A percentile compares a stretch with the other conserved stretches of the same genome.
These are phyloP conservation scores for Phengaris arion DNA, from an alignment of 2,888 invertebrate species.

Conservation along the genomic window DNA sequence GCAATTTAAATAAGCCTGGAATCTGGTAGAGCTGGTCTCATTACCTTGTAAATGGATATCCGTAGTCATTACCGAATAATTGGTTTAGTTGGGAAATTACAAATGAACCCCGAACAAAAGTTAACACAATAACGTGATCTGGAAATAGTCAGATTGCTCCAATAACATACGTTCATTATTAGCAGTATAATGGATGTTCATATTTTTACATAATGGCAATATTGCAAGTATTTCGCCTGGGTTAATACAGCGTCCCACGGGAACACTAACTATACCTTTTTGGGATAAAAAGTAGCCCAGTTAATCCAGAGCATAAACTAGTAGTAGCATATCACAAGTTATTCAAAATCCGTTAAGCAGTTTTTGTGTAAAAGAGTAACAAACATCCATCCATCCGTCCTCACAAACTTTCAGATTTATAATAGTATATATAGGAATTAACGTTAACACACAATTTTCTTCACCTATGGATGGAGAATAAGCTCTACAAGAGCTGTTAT, in stretches of 20 bases:
- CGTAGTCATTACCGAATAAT: background rate
- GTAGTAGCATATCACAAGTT: too few relatives aligned
- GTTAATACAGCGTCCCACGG: too few relatives aligned
- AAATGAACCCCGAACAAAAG: conserved; percentile 12
- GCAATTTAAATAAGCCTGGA: background rate
- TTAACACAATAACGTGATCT: conserved; percentile 2
- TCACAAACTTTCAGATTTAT: too few relatives aligned
- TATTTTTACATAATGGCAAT: background rate
- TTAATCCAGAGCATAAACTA: too few relatives aligned
- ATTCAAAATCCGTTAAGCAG: too few relatives aligned
- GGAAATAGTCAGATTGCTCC: background rate
- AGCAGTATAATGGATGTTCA: background rate
- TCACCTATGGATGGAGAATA: background rate
- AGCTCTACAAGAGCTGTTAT: background rate
- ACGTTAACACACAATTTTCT: too few relatives aligned
- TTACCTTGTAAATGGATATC: background rate
- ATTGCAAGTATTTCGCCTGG: background rate
- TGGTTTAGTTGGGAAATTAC: background rate
- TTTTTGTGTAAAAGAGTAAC: too few relatives aligned
- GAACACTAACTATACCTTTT: too few relatives aligned
- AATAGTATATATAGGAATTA: too few relatives aligned
- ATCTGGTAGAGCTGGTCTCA: background rate
- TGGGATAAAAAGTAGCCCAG: too few relatives aligned
- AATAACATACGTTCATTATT: background rate
- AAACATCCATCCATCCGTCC: too few relatives aligned